Base-by-base conservation (phyloP, 2,113 vertebrate species). In the Notechis scutatus region DNA sequence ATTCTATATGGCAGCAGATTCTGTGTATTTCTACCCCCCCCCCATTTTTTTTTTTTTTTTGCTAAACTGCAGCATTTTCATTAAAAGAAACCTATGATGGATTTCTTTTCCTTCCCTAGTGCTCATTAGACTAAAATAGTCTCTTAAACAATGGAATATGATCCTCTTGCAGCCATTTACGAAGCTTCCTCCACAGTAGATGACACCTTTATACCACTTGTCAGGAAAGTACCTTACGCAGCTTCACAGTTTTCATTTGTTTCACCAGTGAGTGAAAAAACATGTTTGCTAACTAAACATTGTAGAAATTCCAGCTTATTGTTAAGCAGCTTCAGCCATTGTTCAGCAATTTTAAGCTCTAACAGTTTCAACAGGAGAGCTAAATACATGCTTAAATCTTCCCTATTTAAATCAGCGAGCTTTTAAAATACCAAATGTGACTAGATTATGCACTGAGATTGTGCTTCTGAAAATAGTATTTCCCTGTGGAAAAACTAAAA, bases 231-330 rank as follows among this genome's bases (percentile, higher is more conserved):
- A 95, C 93, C 95, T 95, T 97, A 92, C 85, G 90, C 93, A 92
- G 95, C 93, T 95, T 93, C 94, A 95, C 89, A 96, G 92, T 87
- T 96, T 95, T 97, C 95, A 95, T 95, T 96, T 94, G 34, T 56
- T 89, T 89, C 52, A 74, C 34, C 87, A 89, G 15, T 74, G 61
- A 89, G 52, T 56, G 87, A 89, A 74, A 89, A 92, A 92, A 89
- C n/a, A 89, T 88, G 87, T 89, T 92, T 89, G 61, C 87, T 89
- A 92, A 81, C 92, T 74, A 54, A 55, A 92, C 50, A 45, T 54
- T 92, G 69, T 74, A 56, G 24, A 91, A 69, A 54, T 39, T 55
- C 23, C 39, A 64, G 74, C 1, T 42, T 47, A 47, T 54, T 90
- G 89, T 90, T 69, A 50, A 52, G 89, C 24, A 90, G 55, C 45